These are phyloP conservation scores for Melipona bicolor DNA, from an alignment of 2,888 invertebrate species.

Conservation along the genomic window DNA sequence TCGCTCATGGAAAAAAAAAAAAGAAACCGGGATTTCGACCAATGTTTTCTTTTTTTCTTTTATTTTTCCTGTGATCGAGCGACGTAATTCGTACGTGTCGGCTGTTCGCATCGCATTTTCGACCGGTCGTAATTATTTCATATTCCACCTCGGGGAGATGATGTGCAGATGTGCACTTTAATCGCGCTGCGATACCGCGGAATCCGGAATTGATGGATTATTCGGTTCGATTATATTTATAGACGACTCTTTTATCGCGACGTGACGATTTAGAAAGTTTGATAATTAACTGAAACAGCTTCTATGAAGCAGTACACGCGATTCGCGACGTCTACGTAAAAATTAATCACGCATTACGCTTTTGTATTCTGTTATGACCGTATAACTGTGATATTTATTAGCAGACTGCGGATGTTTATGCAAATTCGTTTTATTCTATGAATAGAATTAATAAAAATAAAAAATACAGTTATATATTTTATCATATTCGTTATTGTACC, in stretches of 20 bases:
- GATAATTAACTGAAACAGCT: not conserved
- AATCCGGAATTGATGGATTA: not conserved
- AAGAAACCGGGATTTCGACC: not conserved
- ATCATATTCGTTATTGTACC: no score
- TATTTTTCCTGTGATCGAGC: not conserved
- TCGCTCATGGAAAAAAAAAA: not conserved
- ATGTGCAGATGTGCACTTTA: not conserved
- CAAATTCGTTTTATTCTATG: no score
- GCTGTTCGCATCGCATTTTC: no score
- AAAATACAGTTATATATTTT: no score
- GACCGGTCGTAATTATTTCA: not conserved
- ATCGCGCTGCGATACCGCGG: not conserved
- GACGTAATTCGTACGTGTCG: not conserved
- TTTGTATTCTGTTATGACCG: no score
- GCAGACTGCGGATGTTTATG: no score
- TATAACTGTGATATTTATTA: not conserved
- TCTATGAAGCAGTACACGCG: not conserved
- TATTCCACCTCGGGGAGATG: not conserved
- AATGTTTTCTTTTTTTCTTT: not conserved
- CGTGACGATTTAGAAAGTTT: not conserved
- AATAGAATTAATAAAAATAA: no score
- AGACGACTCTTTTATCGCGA: not conserved
- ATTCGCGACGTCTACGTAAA: not conserved
- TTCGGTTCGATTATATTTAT: not conserved
- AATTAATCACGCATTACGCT: not conserved